phyloP scores from a whole-genome alignment of 1,140 invertebrate species.

The Babylonia areolata region DNA sequence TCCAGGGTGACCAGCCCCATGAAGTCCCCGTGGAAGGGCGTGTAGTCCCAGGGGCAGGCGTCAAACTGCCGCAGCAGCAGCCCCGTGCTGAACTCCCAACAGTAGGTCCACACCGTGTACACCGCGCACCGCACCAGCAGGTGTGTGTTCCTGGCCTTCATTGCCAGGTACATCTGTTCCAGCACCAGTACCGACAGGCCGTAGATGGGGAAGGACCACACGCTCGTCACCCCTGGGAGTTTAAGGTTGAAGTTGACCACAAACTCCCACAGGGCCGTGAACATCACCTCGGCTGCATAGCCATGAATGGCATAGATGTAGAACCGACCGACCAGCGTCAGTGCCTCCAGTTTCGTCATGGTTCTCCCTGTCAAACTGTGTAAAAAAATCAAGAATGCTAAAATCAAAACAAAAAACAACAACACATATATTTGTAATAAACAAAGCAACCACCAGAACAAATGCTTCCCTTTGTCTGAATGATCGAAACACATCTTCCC shows the following conservation, averaged over 20 bases:
- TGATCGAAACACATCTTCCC: too few relatives aligned
- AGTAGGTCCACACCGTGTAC: constrained; percentile 77
- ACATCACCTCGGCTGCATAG: constrained; percentile 78
- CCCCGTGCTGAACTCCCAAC: constrained; percentile 78
- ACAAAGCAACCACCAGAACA: too few relatives aligned
- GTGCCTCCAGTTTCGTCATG: constrained; percentile 40
- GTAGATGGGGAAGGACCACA: constrained; percentile 79
- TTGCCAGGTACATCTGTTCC: constrained; percentile 74
- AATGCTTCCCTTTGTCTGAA: too few relatives aligned
- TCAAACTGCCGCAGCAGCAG: constrained; percentile 76
- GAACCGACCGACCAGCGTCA: constrained; percentile 68
- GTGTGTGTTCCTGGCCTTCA: constrained; percentile 67
- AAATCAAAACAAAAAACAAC: neutral
- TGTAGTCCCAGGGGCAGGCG: constrained; percentile 80
- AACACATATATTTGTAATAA: too few relatives aligned
- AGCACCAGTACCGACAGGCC: constrained; percentile 74
- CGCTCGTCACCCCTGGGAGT: constrained; percentile 77
- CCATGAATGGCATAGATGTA: constrained; percentile 80
- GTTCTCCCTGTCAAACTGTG: neutral
- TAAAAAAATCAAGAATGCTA: neutral
- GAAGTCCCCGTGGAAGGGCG: constrained; percentile 76
- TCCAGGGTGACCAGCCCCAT: constrained; percentile 79
- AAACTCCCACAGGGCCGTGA: constrained; percentile 79
- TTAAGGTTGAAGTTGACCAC: constrained; percentile 77
- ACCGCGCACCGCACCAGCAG: constrained; percentile 74